These are phyloP conservation scores for Pachypanchax playfairii DNA, from an alignment of 2,113 vertebrate genomes.

Conservation along the genomic window DNA sequence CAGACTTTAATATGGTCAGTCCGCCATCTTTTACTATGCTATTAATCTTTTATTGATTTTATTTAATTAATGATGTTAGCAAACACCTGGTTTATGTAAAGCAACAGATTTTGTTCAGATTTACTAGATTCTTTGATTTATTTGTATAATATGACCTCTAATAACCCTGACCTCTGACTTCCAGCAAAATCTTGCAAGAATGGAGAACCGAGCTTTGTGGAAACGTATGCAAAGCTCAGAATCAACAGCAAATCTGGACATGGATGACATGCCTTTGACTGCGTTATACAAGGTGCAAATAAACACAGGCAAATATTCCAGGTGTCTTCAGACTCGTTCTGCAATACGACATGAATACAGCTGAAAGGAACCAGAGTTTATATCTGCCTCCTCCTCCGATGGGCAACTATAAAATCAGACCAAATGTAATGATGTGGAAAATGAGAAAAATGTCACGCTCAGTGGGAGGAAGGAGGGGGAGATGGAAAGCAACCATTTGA, in stretches of 20 bases:
- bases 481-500: constrained; percentile 49
- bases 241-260: constrained; percentile 70
- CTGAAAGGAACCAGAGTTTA: constrained; percentile 16
- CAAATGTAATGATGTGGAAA: constrained; percentile 79
- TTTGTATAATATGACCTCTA: background rate
- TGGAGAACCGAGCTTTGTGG: constrained; percentile 76
- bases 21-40: accelerated
- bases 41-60: too few relatives aligned
- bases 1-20: constrained; percentile 87
- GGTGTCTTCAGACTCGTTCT: constrained; percentile 13
- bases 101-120: too few relatives aligned
- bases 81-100: too few relatives aligned
- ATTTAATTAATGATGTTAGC: too few relatives aligned
- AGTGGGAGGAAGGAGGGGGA: constrained; percentile 22
- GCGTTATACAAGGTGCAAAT: constrained; percentile 87
- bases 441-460: constrained; percentile 75
- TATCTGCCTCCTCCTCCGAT: constrained; percentile 41
- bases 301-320: constrained; percentile 6
- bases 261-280: constrained; percentile 87
- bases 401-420: constrained; percentile 59
- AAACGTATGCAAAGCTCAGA: constrained; percentile 83
- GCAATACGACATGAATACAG: background rate
- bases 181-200: constrained; percentile 81
- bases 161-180: background rate
- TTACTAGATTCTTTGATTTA: background rate